Conservation (phyloP, 2,113 vertebrate genomes). For the Elaphurus davidianus region DNA sequence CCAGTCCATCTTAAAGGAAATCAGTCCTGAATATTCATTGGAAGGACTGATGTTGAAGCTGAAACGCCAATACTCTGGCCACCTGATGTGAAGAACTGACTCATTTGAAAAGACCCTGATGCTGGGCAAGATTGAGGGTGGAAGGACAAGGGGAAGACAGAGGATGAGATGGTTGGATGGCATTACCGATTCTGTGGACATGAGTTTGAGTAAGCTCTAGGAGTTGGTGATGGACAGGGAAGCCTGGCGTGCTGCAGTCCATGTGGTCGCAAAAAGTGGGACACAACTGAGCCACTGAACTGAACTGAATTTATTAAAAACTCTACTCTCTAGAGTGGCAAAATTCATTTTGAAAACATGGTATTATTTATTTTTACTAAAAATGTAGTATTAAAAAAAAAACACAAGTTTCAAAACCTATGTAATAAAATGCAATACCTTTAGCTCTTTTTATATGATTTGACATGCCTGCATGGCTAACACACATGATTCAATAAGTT, state of each 20-base stretch:
- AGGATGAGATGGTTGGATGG: background rate
- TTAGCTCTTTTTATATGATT: background rate
- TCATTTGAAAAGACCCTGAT: background rate
- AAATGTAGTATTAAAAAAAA: background rate
- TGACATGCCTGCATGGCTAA: background rate
- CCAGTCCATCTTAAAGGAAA: too few species aligned
- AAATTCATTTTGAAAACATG: background rate
- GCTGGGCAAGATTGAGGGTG: background rate
- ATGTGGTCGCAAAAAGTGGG: background rate
- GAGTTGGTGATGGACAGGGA: background rate
- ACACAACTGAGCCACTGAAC: accelerated
- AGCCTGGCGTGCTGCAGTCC: accelerated
- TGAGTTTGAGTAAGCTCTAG: accelerated
- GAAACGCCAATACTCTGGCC: background rate
- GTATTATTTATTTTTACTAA: background rate
- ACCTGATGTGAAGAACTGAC: background rate
- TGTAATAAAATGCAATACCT: background rate
- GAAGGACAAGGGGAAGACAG: background rate
- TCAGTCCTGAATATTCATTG: too few species aligned
- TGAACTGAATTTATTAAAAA: background rate
- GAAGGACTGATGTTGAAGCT: background rate
- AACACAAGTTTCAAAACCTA: background rate
- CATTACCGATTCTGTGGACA: background rate
- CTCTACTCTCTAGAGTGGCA: background rate
- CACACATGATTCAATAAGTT: background rate